Evolutionary conservation across 2,113 vertebrate genomes (phyloP), one percentile per base, ranked within the genome.

Genomic region (Austrofundulus limnaeus): DNA sequence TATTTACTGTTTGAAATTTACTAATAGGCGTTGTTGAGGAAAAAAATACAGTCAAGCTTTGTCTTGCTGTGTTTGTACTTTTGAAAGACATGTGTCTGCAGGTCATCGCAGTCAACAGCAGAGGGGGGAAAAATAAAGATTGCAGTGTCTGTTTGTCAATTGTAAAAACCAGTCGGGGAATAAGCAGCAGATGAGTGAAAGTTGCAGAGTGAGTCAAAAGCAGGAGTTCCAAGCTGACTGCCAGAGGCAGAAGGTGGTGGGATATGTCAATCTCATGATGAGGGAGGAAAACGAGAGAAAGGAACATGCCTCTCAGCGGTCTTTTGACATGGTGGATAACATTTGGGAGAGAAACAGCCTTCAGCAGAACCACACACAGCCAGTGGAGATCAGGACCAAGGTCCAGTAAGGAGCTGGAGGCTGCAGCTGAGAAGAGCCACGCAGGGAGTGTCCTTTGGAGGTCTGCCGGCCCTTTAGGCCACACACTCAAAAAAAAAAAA

Each of bases 311-410:
- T 86, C 66, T 85, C 37, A 70, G 87, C 82, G 20, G 45, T 80
- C 71, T 80, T 73, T 77, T 55, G 79, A 64, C 68, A 72, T 70
- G 77, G 58, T 57, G 73, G 61, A 77, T 67, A 80, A 83, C 83
- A 84, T 82, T 84, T 85, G 59, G n/a, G 83, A 70, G 67, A 77
- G 68, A 66, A 67, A 80, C 38, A 55, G 78, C 88, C 81, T 77
- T 83, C 64, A 81, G 89, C 88, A 51, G 77, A 91, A 89, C 89
- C 87, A 87, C 89, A 91, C 88, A 80, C 89, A 85, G 84, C 78
- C 85, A 77, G 70, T 79, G 68, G 60, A 82, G 79, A 76, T 71
- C 37, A 16, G 60, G 73, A 78, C 62, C 60, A 41, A 67, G 85
- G 83, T 87, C 87, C 85, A 59, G 82, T 80, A 71, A 60, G 61